These are phyloP conservation scores for Eumaeus atala DNA, from an alignment of 1,140 invertebrate genomes.

Conservation along the genomic window DNA sequence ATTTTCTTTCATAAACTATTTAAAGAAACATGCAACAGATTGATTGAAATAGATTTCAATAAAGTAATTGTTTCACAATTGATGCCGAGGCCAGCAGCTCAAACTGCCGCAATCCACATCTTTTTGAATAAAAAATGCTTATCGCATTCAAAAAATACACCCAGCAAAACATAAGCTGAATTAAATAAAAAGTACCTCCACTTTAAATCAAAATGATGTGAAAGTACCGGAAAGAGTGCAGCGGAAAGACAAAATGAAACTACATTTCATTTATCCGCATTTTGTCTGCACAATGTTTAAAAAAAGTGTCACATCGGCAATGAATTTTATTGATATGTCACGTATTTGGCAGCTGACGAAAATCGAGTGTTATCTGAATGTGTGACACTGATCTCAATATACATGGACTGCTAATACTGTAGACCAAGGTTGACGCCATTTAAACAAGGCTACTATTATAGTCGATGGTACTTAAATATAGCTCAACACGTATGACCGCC, in stretches of 20 bases:
- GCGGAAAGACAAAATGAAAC: conserved; percentile 2
- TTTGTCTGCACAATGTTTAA: neutral
- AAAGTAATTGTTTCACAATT: too few relatives aligned
- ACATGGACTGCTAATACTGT: too few relatives aligned
- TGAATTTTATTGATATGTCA: conserved; percentile 34
- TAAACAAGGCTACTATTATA: too few relatives aligned
- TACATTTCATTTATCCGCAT: conserved; percentile 5
- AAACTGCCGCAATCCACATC: too few relatives aligned
- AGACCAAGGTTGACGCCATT: too few relatives aligned
- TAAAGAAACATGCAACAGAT: too few relatives aligned
- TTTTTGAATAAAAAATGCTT: neutral
- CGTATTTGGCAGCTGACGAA: conserved; percentile 25
- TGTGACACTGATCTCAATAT: too few relatives aligned
- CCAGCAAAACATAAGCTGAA: neutral
- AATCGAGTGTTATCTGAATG: conserved; percentile 28
- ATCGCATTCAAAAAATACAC: neutral
- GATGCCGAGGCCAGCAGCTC: too few relatives aligned
- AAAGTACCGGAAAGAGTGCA: neutral
- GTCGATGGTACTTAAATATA: too few relatives aligned
- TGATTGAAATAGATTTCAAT: too few relatives aligned
- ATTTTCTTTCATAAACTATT: too few relatives aligned
- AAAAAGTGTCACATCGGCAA: conserved; percentile 19
- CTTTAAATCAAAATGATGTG: conserved; percentile 2
- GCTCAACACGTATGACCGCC: too few relatives aligned
- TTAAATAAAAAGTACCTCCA: neutral